phyloP scores from a whole-genome alignment of 2,113 vertebrate species.

The Pogonocichla stellata region DNA sequence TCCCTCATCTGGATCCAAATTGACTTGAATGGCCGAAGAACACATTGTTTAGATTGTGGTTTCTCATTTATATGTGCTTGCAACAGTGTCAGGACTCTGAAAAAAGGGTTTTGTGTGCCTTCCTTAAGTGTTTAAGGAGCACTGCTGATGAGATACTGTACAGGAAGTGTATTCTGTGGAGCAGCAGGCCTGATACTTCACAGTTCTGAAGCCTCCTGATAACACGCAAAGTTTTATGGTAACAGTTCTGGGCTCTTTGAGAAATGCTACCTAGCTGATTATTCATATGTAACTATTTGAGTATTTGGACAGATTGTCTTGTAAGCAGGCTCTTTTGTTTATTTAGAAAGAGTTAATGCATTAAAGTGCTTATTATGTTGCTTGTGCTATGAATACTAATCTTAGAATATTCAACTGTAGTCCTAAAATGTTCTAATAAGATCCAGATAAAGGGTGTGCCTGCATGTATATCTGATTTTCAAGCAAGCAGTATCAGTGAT shows the following conservation, averaged over 20 bases:
- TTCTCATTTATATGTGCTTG: not conserved
- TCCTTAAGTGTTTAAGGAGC: not conserved
- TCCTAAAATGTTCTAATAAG: slow-evolving; percentile 25
- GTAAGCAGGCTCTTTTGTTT: slow-evolving; percentile 38
- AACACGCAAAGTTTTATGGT: not conserved
- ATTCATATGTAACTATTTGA: not conserved
- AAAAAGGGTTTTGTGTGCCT: not conserved
- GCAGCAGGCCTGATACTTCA: not conserved
- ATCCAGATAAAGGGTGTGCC: not conserved
- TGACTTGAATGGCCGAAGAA: not conserved
- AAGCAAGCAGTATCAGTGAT: not conserved
- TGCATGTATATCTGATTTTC: slow-evolving; percentile 1
- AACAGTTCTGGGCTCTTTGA: not conserved
- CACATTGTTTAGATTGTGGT: not conserved
- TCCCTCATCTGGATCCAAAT: not conserved
- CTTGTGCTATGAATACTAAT: slow-evolving; percentile 55
- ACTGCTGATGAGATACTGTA: not conserved
- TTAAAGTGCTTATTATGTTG: slow-evolving; percentile 40
- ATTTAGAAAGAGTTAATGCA: slow-evolving; percentile 40
- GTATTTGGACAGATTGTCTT: slow-evolving; percentile 33
- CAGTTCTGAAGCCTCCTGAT: not conserved
- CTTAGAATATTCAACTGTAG: not conserved
- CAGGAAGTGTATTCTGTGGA: not conserved
- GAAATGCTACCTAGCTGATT: not conserved
- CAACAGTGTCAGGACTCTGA: not conserved